These are phyloP conservation scores for Phyllopteryx taeniolatus DNA, from an alignment of 2,113 vertebrate species.

Conservation along the genomic window DNA sequence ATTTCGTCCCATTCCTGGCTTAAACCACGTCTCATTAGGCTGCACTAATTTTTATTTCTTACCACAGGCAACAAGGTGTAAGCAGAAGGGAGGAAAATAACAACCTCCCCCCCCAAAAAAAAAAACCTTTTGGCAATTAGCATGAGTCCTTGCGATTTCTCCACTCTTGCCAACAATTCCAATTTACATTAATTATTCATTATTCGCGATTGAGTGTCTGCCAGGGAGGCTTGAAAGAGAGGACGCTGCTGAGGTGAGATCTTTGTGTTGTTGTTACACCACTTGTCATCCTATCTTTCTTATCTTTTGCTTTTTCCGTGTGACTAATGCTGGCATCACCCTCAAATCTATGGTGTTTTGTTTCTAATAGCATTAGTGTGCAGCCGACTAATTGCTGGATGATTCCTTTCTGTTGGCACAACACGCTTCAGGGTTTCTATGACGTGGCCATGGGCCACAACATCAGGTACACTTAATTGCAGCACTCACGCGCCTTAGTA, in stretches of 20 bases:
- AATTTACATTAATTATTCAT: conserved; percentile 76
- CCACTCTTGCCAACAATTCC: conserved; percentile 68
- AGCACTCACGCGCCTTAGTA: background rate
- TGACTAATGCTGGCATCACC: background rate
- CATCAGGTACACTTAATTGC: background rate
- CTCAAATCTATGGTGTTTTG: conserved; percentile 1
- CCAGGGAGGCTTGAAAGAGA: conserved; percentile 36
- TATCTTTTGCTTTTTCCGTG: conserved; percentile 2
- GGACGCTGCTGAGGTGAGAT: conserved; percentile 46
- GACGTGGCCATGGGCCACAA: background rate
- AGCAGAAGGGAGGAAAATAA: conserved; percentile 23
- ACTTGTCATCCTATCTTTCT: conserved; percentile 18
- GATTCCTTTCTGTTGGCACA: background rate
- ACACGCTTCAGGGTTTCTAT: background rate
- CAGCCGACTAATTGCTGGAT: background rate
- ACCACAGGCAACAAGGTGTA: conserved; percentile 47
- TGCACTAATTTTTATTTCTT: conserved; percentile 51
- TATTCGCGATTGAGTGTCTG: conserved; percentile 45
- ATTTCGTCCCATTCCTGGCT: conserved; percentile 21
- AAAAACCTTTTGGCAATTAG: conserved; percentile 61
- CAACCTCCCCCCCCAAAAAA: background rate
- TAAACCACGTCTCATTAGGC: conserved; percentile 43
- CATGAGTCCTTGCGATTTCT: conserved; percentile 63
- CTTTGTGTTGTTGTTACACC: conserved; percentile 32
- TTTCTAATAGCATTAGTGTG: background rate